Conservation (phyloP, 2,797 vertebrate species). For the Syngnathus rostellatus region DNA sequence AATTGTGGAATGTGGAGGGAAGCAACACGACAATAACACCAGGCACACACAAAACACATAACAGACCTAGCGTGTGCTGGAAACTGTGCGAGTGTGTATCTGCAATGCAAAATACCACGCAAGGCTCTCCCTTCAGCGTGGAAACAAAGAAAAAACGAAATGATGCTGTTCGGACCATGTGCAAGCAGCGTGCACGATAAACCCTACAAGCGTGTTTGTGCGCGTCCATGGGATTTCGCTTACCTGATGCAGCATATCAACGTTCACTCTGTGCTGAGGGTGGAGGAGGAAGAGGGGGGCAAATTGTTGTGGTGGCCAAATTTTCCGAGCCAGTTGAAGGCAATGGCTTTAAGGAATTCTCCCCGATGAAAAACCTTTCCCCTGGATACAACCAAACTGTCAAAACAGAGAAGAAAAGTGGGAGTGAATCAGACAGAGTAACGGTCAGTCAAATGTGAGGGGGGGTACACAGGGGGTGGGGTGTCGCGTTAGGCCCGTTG, state of each 20-base stretch:
- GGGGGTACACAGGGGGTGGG: background rate
- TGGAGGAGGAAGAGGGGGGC: background rate
- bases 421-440: constrained; percentile 41
- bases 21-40: constrained; percentile 3
- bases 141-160: constrained; percentile 33
- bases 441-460: constrained; percentile 28
- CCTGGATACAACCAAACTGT: constrained; percentile 50
- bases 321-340: constrained; percentile 28
- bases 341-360: constrained; percentile 31
- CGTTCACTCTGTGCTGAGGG: constrained; percentile 44
- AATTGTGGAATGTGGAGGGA: background rate
- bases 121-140: constrained; percentile 1
- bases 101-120: constrained; percentile 24
- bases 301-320: constrained; percentile 31
- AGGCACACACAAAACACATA: constrained; percentile 13
- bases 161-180: background rate
- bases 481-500: constrained; percentile 18
- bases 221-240: constrained; percentile 13
- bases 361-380: constrained; percentile 44
- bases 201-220: background rate
- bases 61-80: constrained; percentile 3
- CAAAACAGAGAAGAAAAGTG: constrained; percentile 28
- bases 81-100: constrained; percentile 30
- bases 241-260: constrained; percentile 68
- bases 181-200: constrained; percentile 14